Evolutionary conservation across 2,113 vertebrate species (phyloP), one percentile per base, ranked within the genome.

Genomic region (Lamprotornis superbus): DNA sequence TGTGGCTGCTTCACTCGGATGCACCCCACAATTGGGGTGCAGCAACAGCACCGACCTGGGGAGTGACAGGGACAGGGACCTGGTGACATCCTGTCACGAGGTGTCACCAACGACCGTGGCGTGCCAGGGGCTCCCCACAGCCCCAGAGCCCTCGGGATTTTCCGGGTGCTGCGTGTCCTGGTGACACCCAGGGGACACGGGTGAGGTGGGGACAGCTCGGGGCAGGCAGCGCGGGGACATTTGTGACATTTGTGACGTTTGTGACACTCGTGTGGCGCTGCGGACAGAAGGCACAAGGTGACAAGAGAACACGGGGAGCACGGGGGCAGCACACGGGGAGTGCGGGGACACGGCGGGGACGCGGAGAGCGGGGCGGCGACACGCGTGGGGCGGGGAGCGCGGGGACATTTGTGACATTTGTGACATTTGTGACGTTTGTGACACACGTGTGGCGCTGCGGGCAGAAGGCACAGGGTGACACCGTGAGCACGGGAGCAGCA

Each of bases 101-200:
- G 24, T 12, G 42, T n/a, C 84, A 74, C 68, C 5, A 0, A 1
- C 16, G 4, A 35, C n/a, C 1, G 3, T 0, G 35, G 33, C 15
- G 28, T 11, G 17, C 47, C 75, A 17, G 0, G 0, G 10, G 13
- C 14, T 55, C 7, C 6, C 12, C 52, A 2, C 14, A 2, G 18
- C 25, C 11, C 35, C 75, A 7, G 49, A 3, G 0, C 2, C 23
- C 16, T 35, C 28, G 7, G 78, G 28, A 37, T 59, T 44, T 10
- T 28, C 56, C 61, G 3, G 46, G 7, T 14, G 39, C 30, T 10
- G 0, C 0, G 16, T 7, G 21, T 19, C 33, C 64, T 4, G 79
- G 19, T 19, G n/a, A 23, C 55, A 20, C 10, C 5, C 30, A 6
- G 46, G 9, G 25, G 16, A 17, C 15, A 1, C 2, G 31, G 22